phyloP scores from a whole-genome alignment of 2,888 invertebrate genomes.

The Pogonocherus hispidulus region DNA sequence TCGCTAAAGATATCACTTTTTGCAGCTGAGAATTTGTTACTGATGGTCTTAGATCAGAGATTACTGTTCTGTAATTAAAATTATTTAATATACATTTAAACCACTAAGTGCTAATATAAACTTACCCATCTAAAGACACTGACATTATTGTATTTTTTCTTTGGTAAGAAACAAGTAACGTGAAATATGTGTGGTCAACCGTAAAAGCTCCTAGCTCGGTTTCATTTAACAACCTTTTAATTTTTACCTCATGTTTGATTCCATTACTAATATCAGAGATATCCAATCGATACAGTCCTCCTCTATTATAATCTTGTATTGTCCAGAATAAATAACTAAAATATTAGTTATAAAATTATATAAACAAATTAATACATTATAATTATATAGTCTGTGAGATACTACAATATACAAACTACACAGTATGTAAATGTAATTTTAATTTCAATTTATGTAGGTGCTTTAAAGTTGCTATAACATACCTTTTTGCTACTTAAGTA shows the following conservation, averaged over 20 bases:
- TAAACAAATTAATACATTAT: too few species aligned
- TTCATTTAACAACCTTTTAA: slow-evolving; percentile 77
- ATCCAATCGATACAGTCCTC: slow-evolving; percentile 83
- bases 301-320: slow-evolving; percentile 71
- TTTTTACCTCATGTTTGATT: slow-evolving; percentile 78
- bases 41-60: slow-evolving; percentile 79
- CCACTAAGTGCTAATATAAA: neutral
- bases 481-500: too few species aligned
- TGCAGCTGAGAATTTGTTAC: slow-evolving; percentile 83
- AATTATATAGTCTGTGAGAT: too few species aligned
- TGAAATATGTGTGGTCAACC: slow-evolving; percentile 86
- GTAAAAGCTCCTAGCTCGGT: slow-evolving; percentile 84
- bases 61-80: slow-evolving; percentile 73
- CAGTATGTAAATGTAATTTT: too few species aligned
- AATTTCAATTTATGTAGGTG: too few species aligned
- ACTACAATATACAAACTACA: too few species aligned
- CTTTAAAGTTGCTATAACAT: too few species aligned
- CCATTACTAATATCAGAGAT: slow-evolving; percentile 83
- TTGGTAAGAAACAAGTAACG: slow-evolving; percentile 82
- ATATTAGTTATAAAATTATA: too few species aligned
- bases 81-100: slow-evolving; percentile 7
- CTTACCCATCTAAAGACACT: slow-evolving; percentile 86
- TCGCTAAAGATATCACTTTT: slow-evolving; percentile 82
- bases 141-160: slow-evolving; percentile 83
- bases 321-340: slow-evolving; percentile 86